phyloP scores from a whole-genome alignment of 2,888 invertebrate species.

The Fragum whitleyi region DNA sequence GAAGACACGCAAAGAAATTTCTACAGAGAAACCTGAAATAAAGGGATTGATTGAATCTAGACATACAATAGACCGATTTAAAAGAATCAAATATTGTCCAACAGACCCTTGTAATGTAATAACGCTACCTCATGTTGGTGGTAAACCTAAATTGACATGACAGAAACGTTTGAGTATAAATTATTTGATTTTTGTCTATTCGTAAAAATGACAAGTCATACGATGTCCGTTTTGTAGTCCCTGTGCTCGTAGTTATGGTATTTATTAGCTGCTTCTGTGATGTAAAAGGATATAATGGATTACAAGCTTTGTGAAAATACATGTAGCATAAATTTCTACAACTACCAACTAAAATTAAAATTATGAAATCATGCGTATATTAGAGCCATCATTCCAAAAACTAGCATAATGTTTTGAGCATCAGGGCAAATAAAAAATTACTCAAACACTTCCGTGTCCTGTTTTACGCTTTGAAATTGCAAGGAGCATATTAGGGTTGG shows the following conservation, averaged over 20 bases:
- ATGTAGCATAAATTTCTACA: too few species aligned
- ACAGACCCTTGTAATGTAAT: background rate
- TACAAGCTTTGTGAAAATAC: background rate
- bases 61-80: conserved; percentile 8
- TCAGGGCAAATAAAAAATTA: too few species aligned
- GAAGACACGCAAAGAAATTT: conserved; percentile 1
- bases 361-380: too few species aligned
- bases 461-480: too few species aligned
- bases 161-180: background rate
- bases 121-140: background rate
- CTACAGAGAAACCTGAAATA: conserved; percentile 24
- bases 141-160: conserved; percentile 1
- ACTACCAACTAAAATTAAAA: too few species aligned
- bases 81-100: conserved; percentile 16
- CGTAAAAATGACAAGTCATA: conserved; percentile 28
- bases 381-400: too few species aligned
- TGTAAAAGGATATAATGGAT: conserved; percentile 13
- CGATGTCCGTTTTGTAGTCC: background rate
- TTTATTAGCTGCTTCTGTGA: background rate
- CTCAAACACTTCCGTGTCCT: too few species aligned
- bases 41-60: background rate
- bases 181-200: background rate
- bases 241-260: conserved; percentile 10
- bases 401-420: too few species aligned
- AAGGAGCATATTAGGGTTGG: too few species aligned